phyloP scores from a whole-genome alignment of 2,888 invertebrate genomes.

The Clostera curtula region DNA sequence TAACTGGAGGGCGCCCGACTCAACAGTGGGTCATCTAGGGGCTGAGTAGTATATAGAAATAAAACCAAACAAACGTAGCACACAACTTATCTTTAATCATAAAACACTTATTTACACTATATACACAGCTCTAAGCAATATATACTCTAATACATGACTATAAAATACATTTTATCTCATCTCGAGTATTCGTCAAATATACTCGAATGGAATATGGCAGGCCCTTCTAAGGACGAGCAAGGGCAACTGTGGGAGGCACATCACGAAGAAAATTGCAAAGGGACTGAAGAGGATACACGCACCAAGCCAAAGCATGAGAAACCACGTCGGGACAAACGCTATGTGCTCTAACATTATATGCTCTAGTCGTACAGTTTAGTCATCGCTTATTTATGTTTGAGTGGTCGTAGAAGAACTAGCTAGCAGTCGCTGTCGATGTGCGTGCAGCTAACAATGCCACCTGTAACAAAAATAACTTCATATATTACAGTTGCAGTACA shows the following conservation, averaged over 20 bases:
- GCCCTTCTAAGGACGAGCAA: slow-evolving; percentile 78
- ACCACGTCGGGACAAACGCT: slow-evolving; percentile 70
- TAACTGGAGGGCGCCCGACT: no score
- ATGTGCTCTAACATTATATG: slow-evolving; percentile 60
- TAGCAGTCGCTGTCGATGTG: slow-evolving; percentile 32
- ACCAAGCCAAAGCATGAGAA: slow-evolving; percentile 77
- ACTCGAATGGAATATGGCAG: slow-evolving; percentile 79
- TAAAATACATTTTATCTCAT: slow-evolving; percentile 12
- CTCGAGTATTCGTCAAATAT: slow-evolving; percentile 64
- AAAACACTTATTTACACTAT: slow-evolving; percentile 33
- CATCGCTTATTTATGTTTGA: slow-evolving; percentile 43
- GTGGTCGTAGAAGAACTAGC: slow-evolving; percentile 25
- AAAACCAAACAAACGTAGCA: slow-evolving; percentile 10
- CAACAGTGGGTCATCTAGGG: no score
- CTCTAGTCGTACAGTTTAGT: slow-evolving; percentile 20
- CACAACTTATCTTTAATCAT: slow-evolving; percentile 25
- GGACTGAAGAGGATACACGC: slow-evolving; percentile 80
- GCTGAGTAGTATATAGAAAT: no score
- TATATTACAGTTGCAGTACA: no score
- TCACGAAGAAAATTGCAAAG: slow-evolving; percentile 77
- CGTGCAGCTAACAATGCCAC: slow-evolving; percentile 64
- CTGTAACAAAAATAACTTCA: slow-evolving; percentile 46
- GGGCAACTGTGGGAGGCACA: slow-evolving; percentile 81
- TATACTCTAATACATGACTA: slow-evolving; percentile 24
- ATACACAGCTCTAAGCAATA: slow-evolving; percentile 27